Evolutionary conservation across 2,888 invertebrate species (phyloP).

Genomic region (Xylota sylvarum): DNA sequence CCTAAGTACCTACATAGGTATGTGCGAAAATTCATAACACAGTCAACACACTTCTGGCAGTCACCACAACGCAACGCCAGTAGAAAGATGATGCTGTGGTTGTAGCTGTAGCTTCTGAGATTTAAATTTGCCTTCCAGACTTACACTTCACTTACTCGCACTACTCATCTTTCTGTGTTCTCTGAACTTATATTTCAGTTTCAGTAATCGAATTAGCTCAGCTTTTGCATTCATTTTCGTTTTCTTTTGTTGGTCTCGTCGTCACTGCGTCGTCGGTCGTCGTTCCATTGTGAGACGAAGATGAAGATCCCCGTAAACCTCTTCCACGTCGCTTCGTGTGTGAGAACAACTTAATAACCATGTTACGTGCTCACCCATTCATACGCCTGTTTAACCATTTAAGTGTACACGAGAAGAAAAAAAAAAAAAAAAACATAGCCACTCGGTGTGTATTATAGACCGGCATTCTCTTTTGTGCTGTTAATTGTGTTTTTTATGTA

Average conservation of each 20-base stretch:
- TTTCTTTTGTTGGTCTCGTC: conserved; percentile 42
- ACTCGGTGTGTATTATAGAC: conserved; percentile 28
- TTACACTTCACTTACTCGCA: conserved; percentile 53
- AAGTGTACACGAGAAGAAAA: conserved; percentile 45
- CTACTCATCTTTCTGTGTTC: conserved; percentile 3
- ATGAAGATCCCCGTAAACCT: not conserved
- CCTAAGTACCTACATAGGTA: conserved; percentile 63
- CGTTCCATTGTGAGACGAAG: conserved; percentile 20
- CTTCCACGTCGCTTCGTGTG: conserved; percentile 48
- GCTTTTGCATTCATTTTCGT: conserved; percentile 57
- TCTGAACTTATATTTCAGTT: conserved; percentile 38
- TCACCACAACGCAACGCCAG: conserved; percentile 1
- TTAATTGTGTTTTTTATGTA: conserved; percentile 51
- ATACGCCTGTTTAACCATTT: conserved; percentile 74
- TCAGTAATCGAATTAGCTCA: conserved; percentile 69
- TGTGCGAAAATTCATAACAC: conserved; percentile 71
- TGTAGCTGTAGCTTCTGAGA: conserved; percentile 33
- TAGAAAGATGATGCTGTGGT: no score
- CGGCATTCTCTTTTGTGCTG: conserved; percentile 64
- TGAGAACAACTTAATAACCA: conserved; percentile 75
- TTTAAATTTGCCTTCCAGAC: conserved; percentile 51
- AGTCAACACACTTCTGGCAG: conserved; percentile 71
- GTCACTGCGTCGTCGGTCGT: not conserved
- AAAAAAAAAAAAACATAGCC: conserved; percentile 32
- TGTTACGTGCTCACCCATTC: conserved; percentile 74